phyloP scores from a whole-genome alignment of 2,113 vertebrate species.

The Onychostruthus taczanowskii region DNA sequence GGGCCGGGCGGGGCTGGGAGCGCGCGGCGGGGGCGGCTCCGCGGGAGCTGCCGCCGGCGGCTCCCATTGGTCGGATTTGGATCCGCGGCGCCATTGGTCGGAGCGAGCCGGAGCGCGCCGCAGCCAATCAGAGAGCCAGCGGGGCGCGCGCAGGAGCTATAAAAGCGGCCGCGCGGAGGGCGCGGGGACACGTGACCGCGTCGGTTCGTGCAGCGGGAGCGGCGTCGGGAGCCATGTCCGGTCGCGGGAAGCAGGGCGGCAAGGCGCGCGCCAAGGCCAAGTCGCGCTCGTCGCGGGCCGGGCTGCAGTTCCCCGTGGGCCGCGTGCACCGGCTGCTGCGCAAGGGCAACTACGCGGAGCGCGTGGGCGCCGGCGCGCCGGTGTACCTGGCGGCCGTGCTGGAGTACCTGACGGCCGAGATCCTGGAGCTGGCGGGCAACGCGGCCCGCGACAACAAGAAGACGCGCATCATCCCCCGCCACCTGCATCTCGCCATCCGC shows the following conservation, averaged over 20 bases:
- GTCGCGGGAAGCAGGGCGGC: constrained; percentile 21
- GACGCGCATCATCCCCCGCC: constrained; percentile 93
- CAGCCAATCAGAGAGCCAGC: background rate
- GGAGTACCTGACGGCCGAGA: constrained; percentile 75
- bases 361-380: constrained; percentile 44
- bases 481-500: constrained; percentile 85
- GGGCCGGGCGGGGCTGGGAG: no score
- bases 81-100: constrained; percentile 47
- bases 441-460: constrained; percentile 96
- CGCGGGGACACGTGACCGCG: rapidly evolving
- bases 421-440: constrained; percentile 79
- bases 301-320: constrained; percentile 83
- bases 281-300: constrained; percentile 69
- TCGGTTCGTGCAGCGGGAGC: rapidly evolving
- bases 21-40: background rate
- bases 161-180: rapidly evolving
- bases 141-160: background rate
- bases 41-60: background rate
- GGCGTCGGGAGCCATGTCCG: constrained; percentile 70
- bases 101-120: rapidly evolving
- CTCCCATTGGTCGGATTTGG: constrained; percentile 32
- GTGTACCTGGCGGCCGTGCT: constrained; percentile 73
- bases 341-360: constrained; percentile 75
- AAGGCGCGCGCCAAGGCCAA: constrained; percentile 69
- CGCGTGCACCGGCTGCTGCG: constrained; percentile 85